A percentile compares a stretch with the other conserved stretches of the same genome.
Evolutionary conservation across 2,113 vertebrate genomes (phyloP).

Genomic region (Psophia crepitans): DNA sequence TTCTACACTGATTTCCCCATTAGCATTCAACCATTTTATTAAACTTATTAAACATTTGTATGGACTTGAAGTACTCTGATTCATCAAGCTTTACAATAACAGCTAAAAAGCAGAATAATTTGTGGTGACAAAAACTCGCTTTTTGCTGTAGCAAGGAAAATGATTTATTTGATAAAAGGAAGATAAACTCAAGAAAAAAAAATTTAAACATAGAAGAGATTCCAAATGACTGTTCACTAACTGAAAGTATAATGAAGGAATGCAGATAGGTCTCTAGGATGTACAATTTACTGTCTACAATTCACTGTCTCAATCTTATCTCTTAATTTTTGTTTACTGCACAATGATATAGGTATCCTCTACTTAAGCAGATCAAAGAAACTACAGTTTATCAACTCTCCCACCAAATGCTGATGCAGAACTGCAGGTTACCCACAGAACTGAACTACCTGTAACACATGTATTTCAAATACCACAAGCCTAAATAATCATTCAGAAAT

Average conservation of each 20-base stretch:
- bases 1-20: not conserved
- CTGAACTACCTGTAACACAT: not conserved
- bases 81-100: not conserved
- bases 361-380: not conserved
- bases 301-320: not conserved
- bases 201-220: not conserved
- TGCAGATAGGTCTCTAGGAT: not conserved
- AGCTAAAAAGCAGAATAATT: not conserved
- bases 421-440: not conserved
- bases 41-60: not conserved
- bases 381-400: not conserved
- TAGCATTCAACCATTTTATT: not conserved
- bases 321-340: not conserved
- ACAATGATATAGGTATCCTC: not conserved
- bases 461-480: not conserved
- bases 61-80: not conserved
- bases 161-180: not conserved
- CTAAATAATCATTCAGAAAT: not conserved
- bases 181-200: not conserved
- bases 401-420: not conserved
- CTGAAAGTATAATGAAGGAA: not conserved
- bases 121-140: not conserved
- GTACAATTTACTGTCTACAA: not conserved
- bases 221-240: not conserved
- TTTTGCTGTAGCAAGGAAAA: not conserved